Conservation (phyloP, 2,113 vertebrate genomes). For the Camelus bactrianus region DNA sequence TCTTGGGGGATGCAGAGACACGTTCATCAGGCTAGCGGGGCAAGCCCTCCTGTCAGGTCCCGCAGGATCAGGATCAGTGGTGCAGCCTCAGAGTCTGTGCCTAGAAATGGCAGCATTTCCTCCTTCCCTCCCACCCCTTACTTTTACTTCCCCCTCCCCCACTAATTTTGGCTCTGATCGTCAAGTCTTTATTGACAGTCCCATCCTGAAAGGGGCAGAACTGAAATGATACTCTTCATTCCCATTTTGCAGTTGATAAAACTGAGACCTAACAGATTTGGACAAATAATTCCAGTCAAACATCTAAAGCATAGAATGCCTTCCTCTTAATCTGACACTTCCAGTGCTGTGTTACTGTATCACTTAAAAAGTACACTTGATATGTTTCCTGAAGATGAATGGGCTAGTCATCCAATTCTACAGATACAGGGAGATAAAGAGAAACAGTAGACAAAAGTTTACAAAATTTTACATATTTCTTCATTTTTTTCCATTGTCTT, state of each 20-base stretch:
- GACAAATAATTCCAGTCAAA: not conserved
- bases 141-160: no score
- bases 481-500: not conserved
- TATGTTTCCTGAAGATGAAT: not conserved
- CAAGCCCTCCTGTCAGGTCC: not conserved
- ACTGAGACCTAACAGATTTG: not conserved
- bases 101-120: not conserved
- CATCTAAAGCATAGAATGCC: not conserved
- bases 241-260: not conserved
- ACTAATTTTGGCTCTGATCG: not conserved
- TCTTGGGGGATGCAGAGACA: not conserved
- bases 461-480: not conserved
- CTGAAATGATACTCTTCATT: not conserved
- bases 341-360: not conserved
- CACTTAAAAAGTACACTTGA: not conserved
- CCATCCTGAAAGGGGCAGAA: not conserved
- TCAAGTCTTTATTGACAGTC: not conserved
- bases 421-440: not conserved
- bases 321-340: not conserved
- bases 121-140: not conserved
- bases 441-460: not conserved
- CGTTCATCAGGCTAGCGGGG: not conserved
- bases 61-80: accelerated
- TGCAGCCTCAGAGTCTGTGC: not conserved
- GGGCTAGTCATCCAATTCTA: not conserved